Percentiles rank a stretch among this genome's conserved stretches.
Evolutionary conservation across 2,113 vertebrate species (phyloP).

Genomic region (Eulemur rufifrons): DNA sequence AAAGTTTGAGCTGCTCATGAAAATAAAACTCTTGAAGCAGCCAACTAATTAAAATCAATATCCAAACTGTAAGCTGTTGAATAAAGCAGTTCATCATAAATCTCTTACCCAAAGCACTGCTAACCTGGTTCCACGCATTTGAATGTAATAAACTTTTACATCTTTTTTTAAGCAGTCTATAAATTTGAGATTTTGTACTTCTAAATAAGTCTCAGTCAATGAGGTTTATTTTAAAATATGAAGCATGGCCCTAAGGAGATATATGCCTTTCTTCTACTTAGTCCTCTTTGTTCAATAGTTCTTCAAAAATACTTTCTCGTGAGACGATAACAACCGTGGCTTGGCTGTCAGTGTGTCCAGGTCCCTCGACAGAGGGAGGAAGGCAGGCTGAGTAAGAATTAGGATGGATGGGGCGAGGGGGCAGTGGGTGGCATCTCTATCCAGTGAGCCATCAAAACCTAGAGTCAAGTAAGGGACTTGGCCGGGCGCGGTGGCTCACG

Average conservation of each 20-base stretch:
- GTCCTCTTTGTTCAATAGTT: not conserved
- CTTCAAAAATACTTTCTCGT: not conserved
- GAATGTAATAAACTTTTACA: not conserved
- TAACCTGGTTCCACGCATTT: rapidly evolving
- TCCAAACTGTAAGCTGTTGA: rapidly evolving
- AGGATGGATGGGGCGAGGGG: too few relatives aligned
- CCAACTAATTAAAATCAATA: not conserved
- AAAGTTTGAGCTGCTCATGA: not conserved
- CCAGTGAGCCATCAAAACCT: not conserved
- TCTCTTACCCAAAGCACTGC: not conserved
- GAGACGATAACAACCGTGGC: too few relatives aligned
- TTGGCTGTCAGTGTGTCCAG: rapidly evolving
- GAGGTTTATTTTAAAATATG: not conserved
- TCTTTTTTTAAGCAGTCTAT: not conserved
- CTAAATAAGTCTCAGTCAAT: not conserved
- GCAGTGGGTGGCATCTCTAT: not conserved
- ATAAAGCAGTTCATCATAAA: not conserved
- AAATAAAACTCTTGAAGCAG: not conserved
- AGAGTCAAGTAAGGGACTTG: not conserved
- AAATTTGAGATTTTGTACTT: not conserved
- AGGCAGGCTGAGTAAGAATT: not conserved
- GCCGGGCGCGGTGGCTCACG: too few relatives aligned
- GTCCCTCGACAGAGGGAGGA: rapidly evolving
- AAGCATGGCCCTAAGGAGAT: not conserved
- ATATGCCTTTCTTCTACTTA: too few relatives aligned